Evolutionary conservation across 2,797 vertebrate species (phyloP).

Genomic region (Amniataba percoides): DNA sequence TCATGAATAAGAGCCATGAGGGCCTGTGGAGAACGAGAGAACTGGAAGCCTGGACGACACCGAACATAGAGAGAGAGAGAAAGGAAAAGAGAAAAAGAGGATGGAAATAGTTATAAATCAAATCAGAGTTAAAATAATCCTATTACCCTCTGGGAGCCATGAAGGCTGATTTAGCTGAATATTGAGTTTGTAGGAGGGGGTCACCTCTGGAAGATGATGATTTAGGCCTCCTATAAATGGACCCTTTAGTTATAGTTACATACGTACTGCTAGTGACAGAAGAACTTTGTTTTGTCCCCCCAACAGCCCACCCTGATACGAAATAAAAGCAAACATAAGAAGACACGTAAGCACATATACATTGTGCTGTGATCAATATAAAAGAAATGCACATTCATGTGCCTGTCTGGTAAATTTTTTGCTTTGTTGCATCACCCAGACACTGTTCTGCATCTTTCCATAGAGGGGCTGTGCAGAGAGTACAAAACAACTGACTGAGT

Average conservation of each 20-base stretch:
- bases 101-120: constrained; percentile 31
- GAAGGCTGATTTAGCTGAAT: constrained; percentile 2
- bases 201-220: constrained; percentile 22
- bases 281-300: background rate
- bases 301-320: background rate
- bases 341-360: background rate
- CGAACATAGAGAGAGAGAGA: constrained; percentile 24
- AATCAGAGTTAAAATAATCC: constrained; percentile 28
- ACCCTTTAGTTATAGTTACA: background rate
- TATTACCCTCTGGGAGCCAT: background rate
- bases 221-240: constrained; percentile 10
- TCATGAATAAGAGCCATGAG: constrained; percentile 94
- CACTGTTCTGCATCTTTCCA: background rate
- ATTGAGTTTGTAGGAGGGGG: constrained; percentile 6
- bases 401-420: background rate
- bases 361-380: constrained; percentile 22
- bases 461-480: background rate
- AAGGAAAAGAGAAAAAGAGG: constrained; percentile 29
- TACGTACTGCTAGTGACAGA: background rate
- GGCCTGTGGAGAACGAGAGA: constrained; percentile 58
- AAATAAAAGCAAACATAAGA: background rate
- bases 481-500: background rate
- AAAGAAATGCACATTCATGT: constrained; percentile 21
- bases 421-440: background rate
- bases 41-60: constrained; percentile 52